Evolutionary conservation across 2,888 invertebrate species (phyloP), one percentile per base, ranked within the genome.

Genomic region (Hoplodrina ambigua): DNA sequence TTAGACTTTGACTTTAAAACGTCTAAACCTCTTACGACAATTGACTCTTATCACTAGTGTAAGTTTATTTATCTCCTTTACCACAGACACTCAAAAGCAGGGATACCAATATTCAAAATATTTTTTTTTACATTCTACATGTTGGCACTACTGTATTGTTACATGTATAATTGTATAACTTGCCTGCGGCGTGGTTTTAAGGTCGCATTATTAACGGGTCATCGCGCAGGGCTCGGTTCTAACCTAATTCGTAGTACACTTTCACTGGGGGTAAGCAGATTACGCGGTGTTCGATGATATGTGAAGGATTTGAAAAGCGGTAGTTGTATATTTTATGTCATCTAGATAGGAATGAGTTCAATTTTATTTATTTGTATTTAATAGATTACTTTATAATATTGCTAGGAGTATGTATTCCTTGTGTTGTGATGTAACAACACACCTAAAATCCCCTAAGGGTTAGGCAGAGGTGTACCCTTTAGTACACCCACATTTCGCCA

Each of bases 131-230:
- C 11, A 41, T 3, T 2, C 41, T 17, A 3, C 8, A 68, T 20
- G 66, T 65, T 72, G 59, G 19, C 37, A 57, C 46, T 55, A 58
- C 25, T 13, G 20, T 19, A 30, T 7, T 62, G 20, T 10, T 17
- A 13, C 30, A 60, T 46, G 33, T 44, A 20, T 55, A 68, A 33
- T 41, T 68, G 60, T 33, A 33, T 66, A 66, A 37, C 50, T 50
- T 54, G 53, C 19, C 33, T 64, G 20, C n/a, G 52, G 6, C 33
- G 5, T 55, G 52, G 61, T 71, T 71, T 68, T 70, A 83, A 78
- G 82, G 75, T 78, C 69, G 52, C 17, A 56, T 82, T 83, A 83
- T 67, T 30, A 59, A 20, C 70, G 65, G 82, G 82, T 82, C 83
- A 83, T 69, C 33, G 72, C 44, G 11, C 69, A 50, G 30, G 59